Evolutionary conservation across 2,888 invertebrate species (phyloP).

Genomic region (Erpobdella octoculata): DNA sequence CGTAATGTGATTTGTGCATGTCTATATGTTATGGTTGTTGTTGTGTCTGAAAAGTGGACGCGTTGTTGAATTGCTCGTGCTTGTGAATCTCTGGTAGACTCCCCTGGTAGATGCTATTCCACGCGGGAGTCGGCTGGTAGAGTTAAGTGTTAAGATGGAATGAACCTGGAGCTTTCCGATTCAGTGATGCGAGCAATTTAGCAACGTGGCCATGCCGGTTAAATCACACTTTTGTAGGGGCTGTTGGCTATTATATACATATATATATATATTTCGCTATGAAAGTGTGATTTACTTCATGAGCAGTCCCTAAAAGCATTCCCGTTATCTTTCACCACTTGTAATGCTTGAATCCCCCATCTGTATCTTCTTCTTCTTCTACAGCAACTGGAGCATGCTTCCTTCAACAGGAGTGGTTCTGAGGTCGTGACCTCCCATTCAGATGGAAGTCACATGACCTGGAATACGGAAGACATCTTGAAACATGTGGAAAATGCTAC

Average conservation of each 20-base stretch:
- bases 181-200: too few relatives aligned
- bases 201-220: too few relatives aligned
- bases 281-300: not conserved
- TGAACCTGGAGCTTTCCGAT: too few relatives aligned
- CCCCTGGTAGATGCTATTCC: too few relatives aligned
- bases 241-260: not conserved
- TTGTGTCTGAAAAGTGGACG: too few relatives aligned
- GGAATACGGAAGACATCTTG: constrained; percentile 44
- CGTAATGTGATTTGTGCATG: not conserved
- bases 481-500: constrained; percentile 21
- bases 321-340: not conserved
- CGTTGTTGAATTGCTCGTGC: not conserved
- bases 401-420: constrained; percentile 68
- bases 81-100: not conserved
- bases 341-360: not conserved
- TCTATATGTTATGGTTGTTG: not conserved
- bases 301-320: too few relatives aligned
- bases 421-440: constrained; percentile 84
- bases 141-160: too few relatives aligned
- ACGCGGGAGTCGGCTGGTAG: too few relatives aligned
- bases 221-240: too few relatives aligned
- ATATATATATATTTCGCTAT: not conserved
- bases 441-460: constrained; percentile 79
- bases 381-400: constrained; percentile 78
- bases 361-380: not conserved